These are phyloP conservation scores for Phymorhynchus buccinoides DNA, from an alignment of 1,140 invertebrate genomes.

Conservation along the genomic window DNA sequence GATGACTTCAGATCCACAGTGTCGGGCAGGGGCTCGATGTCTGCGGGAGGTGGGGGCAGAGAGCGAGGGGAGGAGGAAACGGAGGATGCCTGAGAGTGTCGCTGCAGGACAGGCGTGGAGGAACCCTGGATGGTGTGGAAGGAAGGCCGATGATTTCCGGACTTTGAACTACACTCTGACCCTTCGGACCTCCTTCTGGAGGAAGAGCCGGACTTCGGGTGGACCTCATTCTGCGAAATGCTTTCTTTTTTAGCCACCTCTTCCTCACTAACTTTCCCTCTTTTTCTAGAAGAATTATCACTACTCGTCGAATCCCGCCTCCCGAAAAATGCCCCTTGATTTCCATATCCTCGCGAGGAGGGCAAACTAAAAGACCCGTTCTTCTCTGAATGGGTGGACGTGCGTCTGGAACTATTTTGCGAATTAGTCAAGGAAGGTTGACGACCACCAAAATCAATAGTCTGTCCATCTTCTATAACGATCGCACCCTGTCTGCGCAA, in stretches of 20 bases:
- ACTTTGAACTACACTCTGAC: background rate
- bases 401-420: background rate
- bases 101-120: constrained; percentile 29
- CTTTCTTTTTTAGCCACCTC: background rate
- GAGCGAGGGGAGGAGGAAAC: background rate
- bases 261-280: background rate
- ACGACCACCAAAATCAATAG: too few species aligned
- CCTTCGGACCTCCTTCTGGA: background rate
- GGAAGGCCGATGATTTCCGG: constrained; percentile 19
- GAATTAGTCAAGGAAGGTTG: background rate
- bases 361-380: background rate
- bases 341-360: background rate
- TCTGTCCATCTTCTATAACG: background rate
- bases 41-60: background rate
- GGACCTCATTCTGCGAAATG: background rate
- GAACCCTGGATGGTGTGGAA: constrained; percentile 38
- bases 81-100: background rate
- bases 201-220: background rate
- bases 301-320: constrained; percentile 14
- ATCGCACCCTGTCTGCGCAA: background rate
- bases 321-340: background rate
- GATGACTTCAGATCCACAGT: background rate
- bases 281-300: background rate
- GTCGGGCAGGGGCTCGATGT: background rate
- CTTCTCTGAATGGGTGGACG: background rate